Evolutionary conservation across 2,797 vertebrate species (phyloP).

Genomic region (Syngnathus rostellatus): DNA sequence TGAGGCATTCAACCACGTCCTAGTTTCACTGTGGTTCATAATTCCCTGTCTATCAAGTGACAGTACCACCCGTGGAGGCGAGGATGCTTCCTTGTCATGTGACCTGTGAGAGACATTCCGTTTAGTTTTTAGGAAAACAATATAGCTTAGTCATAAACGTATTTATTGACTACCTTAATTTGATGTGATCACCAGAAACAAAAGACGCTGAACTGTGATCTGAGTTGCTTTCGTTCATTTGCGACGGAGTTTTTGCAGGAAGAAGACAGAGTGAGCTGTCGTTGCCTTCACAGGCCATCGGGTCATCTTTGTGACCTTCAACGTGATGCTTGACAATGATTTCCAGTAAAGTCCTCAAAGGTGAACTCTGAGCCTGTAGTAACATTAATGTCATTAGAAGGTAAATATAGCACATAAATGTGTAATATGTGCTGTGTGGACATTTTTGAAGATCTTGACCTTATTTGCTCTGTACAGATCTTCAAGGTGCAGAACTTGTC

Average conservation of each 20-base stretch:
- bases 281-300: neutral
- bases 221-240: conserved; percentile 29
- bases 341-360: conserved; percentile 86
- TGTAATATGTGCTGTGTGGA: neutral
- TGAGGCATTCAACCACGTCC: conserved; percentile 11
- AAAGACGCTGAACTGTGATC: conserved; percentile 5
- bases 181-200: conserved; percentile 18
- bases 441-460: conserved; percentile 48
- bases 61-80: conserved; percentile 6
- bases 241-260: conserved; percentile 25
- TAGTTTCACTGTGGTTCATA: conserved; percentile 18
- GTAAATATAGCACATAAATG: neutral
- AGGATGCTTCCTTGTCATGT: conserved; percentile 27
- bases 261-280: conserved; percentile 22
- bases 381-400: conserved; percentile 9
- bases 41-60: conserved; percentile 25
- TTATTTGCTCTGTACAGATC: conserved; percentile 82
- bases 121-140: conserved; percentile 8
- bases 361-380: conserved; percentile 72
- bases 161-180: conserved; percentile 56
- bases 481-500: conserved; percentile 78
- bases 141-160: neutral
- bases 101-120: conserved; percentile 30
- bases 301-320: conserved; percentile 50
- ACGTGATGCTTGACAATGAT: conserved; percentile 83